These are phyloP conservation scores for Archocentrus centrarchus DNA, from an alignment of 2,113 vertebrate genomes.

Conservation along the genomic window DNA sequence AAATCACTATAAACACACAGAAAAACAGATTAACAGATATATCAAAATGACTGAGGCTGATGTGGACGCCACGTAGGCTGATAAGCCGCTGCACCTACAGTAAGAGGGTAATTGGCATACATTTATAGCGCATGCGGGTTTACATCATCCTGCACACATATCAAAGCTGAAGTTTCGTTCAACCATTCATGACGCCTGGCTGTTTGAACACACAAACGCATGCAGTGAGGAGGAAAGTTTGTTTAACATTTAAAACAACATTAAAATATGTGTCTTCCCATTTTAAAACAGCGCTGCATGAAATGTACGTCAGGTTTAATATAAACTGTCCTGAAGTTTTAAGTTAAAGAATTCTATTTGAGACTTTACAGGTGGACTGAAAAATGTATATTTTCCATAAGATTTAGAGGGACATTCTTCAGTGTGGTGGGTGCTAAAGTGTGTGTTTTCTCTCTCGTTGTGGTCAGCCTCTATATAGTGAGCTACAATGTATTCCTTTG, in stretches of 20 bases:
- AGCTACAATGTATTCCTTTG: constrained; percentile 2
- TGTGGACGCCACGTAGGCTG: constrained; percentile 2
- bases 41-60: background rate
- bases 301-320: background rate
- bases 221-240: background rate
- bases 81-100: constrained; percentile 28
- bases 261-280: background rate
- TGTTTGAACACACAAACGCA: background rate
- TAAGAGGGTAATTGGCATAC: constrained; percentile 49
- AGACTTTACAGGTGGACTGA: background rate
- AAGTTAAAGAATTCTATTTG: background rate
- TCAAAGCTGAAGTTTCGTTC: constrained; percentile 43
- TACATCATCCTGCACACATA: constrained; percentile 48
- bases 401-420: background rate
- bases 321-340: background rate
- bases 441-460: background rate
- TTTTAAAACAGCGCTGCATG: background rate
- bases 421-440: background rate
- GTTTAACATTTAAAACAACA: background rate
- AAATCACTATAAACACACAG: constrained; percentile 36
- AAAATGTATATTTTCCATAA: background rate
- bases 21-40: constrained; percentile 7
- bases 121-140: constrained; percentile 56
- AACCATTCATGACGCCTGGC: constrained; percentile 25
- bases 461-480: background rate